Percentiles rank a stretch among this genome's conserved stretches.
phyloP scores from a whole-genome alignment of 1,140 invertebrate species.

The Drosophila mojavensis region DNA sequence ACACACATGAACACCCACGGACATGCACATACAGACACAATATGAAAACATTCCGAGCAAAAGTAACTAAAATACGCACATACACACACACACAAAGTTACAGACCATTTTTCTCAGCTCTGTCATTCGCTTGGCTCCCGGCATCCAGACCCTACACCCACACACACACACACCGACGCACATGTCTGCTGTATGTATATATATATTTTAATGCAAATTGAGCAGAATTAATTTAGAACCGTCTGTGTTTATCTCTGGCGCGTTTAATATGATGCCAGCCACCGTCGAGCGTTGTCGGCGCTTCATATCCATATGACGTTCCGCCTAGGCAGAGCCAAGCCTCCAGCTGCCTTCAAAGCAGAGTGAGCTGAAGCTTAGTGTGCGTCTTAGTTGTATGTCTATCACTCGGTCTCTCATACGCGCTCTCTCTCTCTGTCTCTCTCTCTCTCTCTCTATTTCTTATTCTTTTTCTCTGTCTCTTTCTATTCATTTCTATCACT shows the following conservation, averaged over 20 bases:
- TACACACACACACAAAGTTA: conserved; percentile 13
- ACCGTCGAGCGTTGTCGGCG: conserved; percentile 13
- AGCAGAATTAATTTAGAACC: conserved; percentile 83
- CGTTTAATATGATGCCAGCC: conserved; percentile 77
- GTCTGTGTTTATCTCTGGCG: conserved; percentile 72
- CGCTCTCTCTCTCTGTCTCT: conserved; percentile 4
- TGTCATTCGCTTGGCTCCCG: background rate
- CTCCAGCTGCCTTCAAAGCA: background rate
- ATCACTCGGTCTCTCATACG: background rate
- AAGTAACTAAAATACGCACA: conserved; percentile 65
- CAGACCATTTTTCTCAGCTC: conserved; percentile 5
- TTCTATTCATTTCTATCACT: conserved; percentile 10
- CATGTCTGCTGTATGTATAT: conserved; percentile 45
- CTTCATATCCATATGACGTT: conserved; percentile 20
- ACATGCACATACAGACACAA: conserved; percentile 17
- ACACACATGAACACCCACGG: conserved; percentile 9
- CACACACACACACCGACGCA: conserved; percentile 15
- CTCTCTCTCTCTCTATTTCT: conserved; percentile 12
- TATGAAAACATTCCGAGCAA: conserved; percentile 41
- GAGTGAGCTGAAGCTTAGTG: conserved; percentile 18
- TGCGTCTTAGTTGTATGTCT: conserved; percentile 28
- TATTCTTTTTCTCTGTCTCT: background rate
- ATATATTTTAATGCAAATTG: conserved; percentile 83
- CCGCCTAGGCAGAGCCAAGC: background rate
- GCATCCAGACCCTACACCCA: background rate